Base-by-base conservation (phyloP, 2,888 invertebrate genomes). In the Linnaemya tessellans region DNA sequence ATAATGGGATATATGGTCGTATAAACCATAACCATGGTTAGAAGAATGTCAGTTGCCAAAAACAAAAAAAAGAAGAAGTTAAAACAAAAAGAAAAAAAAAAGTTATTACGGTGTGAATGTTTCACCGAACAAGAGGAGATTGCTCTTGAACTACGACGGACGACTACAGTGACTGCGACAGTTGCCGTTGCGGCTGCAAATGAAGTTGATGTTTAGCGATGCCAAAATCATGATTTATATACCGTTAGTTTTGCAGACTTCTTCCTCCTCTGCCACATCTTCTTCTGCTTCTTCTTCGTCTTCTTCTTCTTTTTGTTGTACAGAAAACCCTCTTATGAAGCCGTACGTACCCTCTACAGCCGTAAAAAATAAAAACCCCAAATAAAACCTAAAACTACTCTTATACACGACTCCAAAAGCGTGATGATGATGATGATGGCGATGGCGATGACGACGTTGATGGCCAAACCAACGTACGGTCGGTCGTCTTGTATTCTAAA, bases 211-310 rank as follows among this genome's bases (percentile, higher is more conserved):
- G 65, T 46, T 84, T 90, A 90, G 91, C 90, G 90, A 89, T 91
- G 90, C 89, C 91, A 90, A 89, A 90, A 91, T 91, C 91, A 91
- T 92, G 92, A 91, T 91, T 92, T 91, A 91, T 90, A 88, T 91
- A 90, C 92, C 91, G 92, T 91, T 92, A 91, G 89, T 88, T 91
- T 89, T 78, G 78, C 20, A 83, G 65, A 71, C 82, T 65, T 71
- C 71, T 77, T 64, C 46, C 54, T 56, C 13, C 46, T 54, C 10
- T 60, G 20, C 0, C 30, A 49, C 30, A 8, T 38, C 10, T 41
- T 8, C 13, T 60, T 54, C 10, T 60, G 20, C 0, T 49, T 67
- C 30, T 13, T 38, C 10, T 41, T 8, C 1, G 2, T 3, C 30
- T 60, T 49, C 0, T 49, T 67, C 30, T 13, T 54, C 1, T 41